Percentiles rank a stretch among this genome's conserved stretches.
Evolutionary conservation across 2,797 vertebrate genomes (phyloP).

Genomic region (Myripristis murdjan): DNA sequence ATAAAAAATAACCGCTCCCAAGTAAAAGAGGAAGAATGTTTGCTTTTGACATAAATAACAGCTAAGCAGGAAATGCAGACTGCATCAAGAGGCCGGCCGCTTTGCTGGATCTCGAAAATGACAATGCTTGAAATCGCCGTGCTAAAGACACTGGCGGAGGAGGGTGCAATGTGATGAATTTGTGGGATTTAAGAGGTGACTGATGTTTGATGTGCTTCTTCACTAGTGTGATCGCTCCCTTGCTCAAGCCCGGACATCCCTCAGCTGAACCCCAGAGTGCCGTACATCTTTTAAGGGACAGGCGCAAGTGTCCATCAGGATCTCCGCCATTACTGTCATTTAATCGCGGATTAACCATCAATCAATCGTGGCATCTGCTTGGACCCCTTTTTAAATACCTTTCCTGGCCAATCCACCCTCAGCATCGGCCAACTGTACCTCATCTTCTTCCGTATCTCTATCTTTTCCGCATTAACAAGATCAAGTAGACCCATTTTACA

Average conservation of each 20-base stretch:
- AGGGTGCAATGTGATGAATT: too few relatives aligned
- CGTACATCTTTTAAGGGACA: conserved; percentile 6
- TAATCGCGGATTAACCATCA: background rate
- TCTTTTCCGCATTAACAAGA: background rate
- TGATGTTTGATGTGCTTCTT: too few relatives aligned
- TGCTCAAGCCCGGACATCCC: conserved; percentile 33
- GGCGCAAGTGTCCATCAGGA: conserved; percentile 5
- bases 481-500: too few relatives aligned
- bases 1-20: background rate
- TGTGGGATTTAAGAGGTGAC: too few relatives aligned
- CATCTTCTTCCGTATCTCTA: background rate
- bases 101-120: background rate
- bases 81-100: too few relatives aligned
- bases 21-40: background rate
- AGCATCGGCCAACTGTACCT: background rate
- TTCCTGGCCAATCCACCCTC: background rate
- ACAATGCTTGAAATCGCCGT: too few relatives aligned
- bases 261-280: conserved; percentile 40
- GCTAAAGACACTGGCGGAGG: too few relatives aligned
- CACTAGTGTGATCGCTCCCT: background rate
- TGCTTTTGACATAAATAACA: conserved; percentile 23
- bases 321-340: conserved; percentile 2
- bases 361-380: background rate
- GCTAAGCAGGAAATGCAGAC: too few relatives aligned
- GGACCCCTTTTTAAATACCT: background rate